Conservation (phyloP, 2,888 invertebrate genomes). For the Orthosia incerta region DNA sequence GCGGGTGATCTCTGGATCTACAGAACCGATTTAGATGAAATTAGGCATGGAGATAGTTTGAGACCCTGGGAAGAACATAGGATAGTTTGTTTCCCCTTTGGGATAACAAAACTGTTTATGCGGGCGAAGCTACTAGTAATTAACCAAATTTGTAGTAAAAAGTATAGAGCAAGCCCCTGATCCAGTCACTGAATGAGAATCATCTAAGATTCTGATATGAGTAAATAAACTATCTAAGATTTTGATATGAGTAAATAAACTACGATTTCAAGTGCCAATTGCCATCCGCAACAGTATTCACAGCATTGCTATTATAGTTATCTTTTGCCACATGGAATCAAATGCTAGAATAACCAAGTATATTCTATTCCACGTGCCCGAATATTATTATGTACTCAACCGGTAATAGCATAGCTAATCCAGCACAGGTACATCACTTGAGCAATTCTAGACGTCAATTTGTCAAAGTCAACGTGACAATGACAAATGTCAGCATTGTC, state of each 20-base stretch:
- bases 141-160: background rate
- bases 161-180: background rate
- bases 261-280: background rate
- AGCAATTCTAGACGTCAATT: background rate
- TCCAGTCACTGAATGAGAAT: background rate
- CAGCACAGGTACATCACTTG: background rate
- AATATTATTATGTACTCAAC: background rate
- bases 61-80: too few species aligned
- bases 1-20: too few species aligned
- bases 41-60: too few species aligned
- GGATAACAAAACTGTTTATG: too few species aligned
- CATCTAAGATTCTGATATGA: background rate
- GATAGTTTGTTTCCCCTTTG: too few species aligned
- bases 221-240: background rate
- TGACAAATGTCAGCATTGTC: background rate
- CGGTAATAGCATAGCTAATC: background rate
- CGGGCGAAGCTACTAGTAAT: too few species aligned
- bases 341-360: background rate
- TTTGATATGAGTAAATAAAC: background rate
- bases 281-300: background rate
- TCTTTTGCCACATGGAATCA: background rate
- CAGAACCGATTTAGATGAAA: too few species aligned
- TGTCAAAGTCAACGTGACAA: constrained; percentile 6
- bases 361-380: too few species aligned
- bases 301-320: background rate